These are phyloP conservation scores for Musca vetustissima DNA, from an alignment of 1,140 invertebrate species.

Conservation along the genomic window DNA sequence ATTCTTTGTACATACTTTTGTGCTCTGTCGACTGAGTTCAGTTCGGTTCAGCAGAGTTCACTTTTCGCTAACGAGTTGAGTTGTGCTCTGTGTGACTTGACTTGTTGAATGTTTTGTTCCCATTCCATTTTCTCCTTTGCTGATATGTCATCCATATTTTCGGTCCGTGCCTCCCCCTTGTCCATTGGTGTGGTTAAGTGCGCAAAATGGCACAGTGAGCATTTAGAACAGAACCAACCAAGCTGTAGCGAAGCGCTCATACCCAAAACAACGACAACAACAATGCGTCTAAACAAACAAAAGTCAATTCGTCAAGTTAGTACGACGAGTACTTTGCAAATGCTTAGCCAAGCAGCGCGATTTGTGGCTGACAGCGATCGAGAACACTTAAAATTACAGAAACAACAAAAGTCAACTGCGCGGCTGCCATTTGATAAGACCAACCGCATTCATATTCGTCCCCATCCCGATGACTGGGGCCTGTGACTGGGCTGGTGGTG, in stretches of 20 bases:
- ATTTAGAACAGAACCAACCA: background rate
- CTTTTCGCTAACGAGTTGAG: background rate
- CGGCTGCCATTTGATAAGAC: conserved; percentile 17
- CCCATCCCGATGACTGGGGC: conserved; percentile 2
- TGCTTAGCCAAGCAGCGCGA: too few species aligned
- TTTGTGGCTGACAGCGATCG: background rate
- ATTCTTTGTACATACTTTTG: too few species aligned
- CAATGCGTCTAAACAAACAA: background rate
- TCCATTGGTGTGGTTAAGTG: background rate
- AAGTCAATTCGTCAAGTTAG: conserved; percentile 12
- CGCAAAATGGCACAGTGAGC: background rate
- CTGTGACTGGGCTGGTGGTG: background rate
- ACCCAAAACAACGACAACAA: background rate
- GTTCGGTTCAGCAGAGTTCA: too few species aligned
- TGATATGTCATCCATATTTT: background rate
- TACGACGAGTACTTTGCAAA: background rate
- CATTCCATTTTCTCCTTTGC: background rate
- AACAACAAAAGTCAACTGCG: conserved; percentile 16
- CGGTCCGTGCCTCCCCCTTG: too few species aligned
- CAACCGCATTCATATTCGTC: background rate
- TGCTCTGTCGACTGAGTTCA: background rate
- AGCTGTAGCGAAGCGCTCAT: background rate
- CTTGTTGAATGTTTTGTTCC: conserved; percentile 11
- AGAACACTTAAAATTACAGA: background rate
- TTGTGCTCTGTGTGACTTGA: background rate